Conservation (phyloP, 2,888 invertebrate species). For the Meta bourneti region DNA sequence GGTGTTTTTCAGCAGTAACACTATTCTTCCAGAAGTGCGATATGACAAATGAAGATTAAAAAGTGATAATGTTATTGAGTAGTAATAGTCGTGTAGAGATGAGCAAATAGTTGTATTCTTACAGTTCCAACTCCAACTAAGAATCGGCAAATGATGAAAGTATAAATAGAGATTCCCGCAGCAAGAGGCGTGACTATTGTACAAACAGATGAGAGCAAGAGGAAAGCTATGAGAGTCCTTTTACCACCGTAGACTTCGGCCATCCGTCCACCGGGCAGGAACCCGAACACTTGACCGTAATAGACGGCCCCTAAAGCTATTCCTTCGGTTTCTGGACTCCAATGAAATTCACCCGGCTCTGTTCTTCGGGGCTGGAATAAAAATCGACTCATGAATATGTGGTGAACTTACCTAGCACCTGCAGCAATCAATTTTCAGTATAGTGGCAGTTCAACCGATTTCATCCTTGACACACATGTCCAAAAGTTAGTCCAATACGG, state of each 20-base stretch:
- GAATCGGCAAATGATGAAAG: conserved; percentile 49
- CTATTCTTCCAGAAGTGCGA: too few relatives aligned
- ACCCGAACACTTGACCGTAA: conserved; percentile 50
- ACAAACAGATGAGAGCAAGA: conserved; percentile 34
- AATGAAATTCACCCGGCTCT: conserved; percentile 55
- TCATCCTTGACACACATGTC: neutral
- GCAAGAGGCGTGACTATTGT: conserved; percentile 35
- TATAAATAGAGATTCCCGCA: conserved; percentile 36
- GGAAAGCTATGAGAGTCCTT: conserved; percentile 34
- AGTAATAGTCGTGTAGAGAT: too few relatives aligned
- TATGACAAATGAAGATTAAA: too few relatives aligned
- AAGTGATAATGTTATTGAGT: too few relatives aligned
- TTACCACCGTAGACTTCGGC: conserved; percentile 65
- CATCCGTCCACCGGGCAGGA: conserved; percentile 54
- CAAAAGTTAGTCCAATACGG: too few relatives aligned
- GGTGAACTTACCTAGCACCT: neutral
- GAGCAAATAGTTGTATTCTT: neutral
- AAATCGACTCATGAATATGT: neutral
- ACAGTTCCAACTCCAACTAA: conserved; percentile 65
- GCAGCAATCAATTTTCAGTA: neutral
- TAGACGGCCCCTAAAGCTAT: conserved; percentile 49
- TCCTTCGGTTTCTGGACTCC: conserved; percentile 63
- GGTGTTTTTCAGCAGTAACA: too few relatives aligned
- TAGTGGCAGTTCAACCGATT: neutral
- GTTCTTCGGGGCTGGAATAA: neutral